Evolutionary conservation across 2,113 vertebrate species (phyloP).

Genomic region (Trematocara marginatum): DNA sequence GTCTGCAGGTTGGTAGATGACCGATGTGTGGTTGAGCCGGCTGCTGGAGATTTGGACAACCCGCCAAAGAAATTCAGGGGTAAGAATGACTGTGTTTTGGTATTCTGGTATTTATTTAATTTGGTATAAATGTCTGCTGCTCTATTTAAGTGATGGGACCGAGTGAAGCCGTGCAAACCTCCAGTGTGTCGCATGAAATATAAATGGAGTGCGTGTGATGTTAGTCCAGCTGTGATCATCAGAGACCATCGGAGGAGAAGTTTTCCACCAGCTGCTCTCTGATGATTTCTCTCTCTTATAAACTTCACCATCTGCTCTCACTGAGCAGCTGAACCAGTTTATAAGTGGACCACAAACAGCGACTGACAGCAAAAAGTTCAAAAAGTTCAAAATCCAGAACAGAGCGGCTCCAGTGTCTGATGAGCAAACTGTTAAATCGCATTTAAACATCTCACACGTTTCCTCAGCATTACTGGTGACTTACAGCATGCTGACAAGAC

Average conservation of each 20-base stretch:
- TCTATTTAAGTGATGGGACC: neutral
- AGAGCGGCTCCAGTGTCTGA: neutral
- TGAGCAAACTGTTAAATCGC: neutral
- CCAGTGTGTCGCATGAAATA: neutral
- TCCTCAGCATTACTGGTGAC: neutral
- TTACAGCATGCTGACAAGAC: neutral
- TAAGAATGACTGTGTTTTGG: conserved; percentile 14
- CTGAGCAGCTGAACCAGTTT: conserved; percentile 1
- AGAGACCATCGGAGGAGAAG: neutral
- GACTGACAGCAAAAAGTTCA: neutral
- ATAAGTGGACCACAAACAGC: neutral
- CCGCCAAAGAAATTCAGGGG: conserved; percentile 98
- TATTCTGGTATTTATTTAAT: neutral
- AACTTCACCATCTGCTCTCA: neutral
- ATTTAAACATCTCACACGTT: neutral
- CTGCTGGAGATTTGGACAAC: conserved; percentile 88
- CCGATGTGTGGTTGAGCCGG: conserved; percentile 92
- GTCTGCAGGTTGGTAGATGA: conserved; percentile 88
- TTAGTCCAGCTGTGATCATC: neutral
- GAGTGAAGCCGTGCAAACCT: neutral
- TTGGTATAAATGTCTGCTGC: neutral
- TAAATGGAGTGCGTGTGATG: neutral
- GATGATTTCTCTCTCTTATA: no score
- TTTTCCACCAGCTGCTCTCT: neutral
- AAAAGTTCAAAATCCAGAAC: neutral